Base-by-base conservation (phyloP, 2,797 vertebrate genomes). In the Lates japonicus region DNA sequence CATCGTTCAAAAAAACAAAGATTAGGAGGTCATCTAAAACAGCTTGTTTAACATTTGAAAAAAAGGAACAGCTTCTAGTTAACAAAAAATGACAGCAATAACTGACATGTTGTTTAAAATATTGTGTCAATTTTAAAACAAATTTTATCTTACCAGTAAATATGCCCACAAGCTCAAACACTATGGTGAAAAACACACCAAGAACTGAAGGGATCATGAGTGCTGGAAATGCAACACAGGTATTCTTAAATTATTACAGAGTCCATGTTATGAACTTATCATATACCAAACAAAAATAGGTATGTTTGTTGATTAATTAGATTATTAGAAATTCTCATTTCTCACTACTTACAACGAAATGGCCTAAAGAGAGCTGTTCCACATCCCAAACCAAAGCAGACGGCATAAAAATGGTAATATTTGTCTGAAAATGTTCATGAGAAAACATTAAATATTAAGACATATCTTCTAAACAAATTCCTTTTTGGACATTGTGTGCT, bases 351-450 rank as follows among this genome's bases (percentile, higher is more conserved):
- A 95, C 94, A 51, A 44, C 67, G 49, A 73, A 86, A 94, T 0
- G 93, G 94, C 37, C 92, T 89, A 52, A 93, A 95, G 60, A 84
- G 78, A 1, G 75, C 82, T 31, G 83, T 54, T 49, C 84, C 91
- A 72, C 87, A 93, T 57, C 95, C 93, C 81, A 95, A 54, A 33
- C 93, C 93, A 80, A 95, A 93, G 58, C 91, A 94, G 67, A 93
- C 0, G 3, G 94, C 89, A 83, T 92, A 95, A 70, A 94, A 95
- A 82, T 94, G 91, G 46, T 88, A 87, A 89, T 87, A 95, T 86
- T 94, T 95, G 81, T 94, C 95, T 95, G 82, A 46, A 84, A 92
- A 81, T 46, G 20, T 62, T 61, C 19, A 70, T n/a, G 79, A 72
- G 14, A 62, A 63, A 20, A 20, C 5, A 52, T 71, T 63, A n/a